Percentiles rank a stretch among this genome's conserved stretches.
Evolutionary conservation across 2,797 vertebrate species (phyloP).

Genomic region (Parauchenoglanis punctatus): DNA sequence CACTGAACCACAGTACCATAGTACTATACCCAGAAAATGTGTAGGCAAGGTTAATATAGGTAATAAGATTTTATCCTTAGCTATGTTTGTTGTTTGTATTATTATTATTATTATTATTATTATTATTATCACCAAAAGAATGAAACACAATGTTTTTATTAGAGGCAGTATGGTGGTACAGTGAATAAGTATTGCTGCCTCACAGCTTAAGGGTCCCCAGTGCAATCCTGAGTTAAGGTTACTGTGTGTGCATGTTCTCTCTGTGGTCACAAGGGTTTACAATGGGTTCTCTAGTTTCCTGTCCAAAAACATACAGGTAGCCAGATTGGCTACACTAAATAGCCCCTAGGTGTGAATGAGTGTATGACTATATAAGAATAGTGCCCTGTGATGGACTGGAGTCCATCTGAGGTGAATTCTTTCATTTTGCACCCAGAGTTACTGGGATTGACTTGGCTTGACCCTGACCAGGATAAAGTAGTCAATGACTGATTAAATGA

Average conservation of each 20-base stretch:
- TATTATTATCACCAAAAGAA: neutral
- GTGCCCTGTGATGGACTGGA: neutral
- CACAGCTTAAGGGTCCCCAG: neutral
- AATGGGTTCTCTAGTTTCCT: neutral
- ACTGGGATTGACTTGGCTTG: neutral
- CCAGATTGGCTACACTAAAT: neutral
- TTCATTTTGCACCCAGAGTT: neutral
- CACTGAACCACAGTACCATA: neutral
- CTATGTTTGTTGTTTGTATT: neutral
- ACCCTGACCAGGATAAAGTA: neutral
- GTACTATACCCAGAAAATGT: neutral
- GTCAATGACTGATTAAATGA: neutral
- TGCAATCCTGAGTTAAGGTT: neutral
- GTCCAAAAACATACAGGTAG: slow-evolving; percentile 12
- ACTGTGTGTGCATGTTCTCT: neutral
- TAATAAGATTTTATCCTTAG: neutral
- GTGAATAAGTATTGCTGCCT: neutral
- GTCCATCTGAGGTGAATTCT: neutral
- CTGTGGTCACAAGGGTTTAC: neutral
- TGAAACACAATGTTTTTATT: neutral
- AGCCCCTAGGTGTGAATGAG: neutral
- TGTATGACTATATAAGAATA: neutral
- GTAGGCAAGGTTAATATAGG: neutral
- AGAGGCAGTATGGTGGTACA: neutral
- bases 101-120: slow-evolving; percentile 1